phyloP scores from a whole-genome alignment of 2,888 invertebrate species.

The Acrocyrtus sp. region DNA sequence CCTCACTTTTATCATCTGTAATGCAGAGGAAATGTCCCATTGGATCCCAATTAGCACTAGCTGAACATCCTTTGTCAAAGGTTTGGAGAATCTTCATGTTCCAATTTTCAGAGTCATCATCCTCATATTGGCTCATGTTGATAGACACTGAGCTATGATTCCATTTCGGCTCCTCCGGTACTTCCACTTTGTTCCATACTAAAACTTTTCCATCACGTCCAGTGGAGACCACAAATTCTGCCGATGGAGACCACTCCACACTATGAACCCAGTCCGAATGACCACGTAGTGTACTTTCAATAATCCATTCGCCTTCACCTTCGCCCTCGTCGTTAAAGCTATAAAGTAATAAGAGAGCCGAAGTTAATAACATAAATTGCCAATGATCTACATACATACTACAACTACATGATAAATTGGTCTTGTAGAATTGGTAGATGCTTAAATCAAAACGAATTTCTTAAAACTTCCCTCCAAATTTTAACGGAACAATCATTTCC shows the following conservation, averaged over 20 bases:
- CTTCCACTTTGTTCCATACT: slow-evolving; percentile 15
- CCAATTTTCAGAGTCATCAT: slow-evolving; percentile 20
- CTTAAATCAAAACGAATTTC: too few relatives aligned
- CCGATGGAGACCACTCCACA: slow-evolving; percentile 97
- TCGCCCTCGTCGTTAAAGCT: slow-evolving; percentile 69
- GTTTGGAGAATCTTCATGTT: slow-evolving; percentile 6
- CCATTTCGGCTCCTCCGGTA: slow-evolving; percentile 11
- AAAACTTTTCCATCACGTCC: slow-evolving; percentile 27
- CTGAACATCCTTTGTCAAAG: not conserved
- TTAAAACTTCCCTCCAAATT: slow-evolving; percentile 73
- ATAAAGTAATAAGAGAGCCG: not conserved
- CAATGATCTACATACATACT: too few relatives aligned
- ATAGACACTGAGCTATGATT: slow-evolving; percentile 17
- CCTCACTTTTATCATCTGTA: slow-evolving; percentile 5
- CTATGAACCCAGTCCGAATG: slow-evolving; percentile 99
- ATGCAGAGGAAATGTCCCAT: slow-evolving; percentile 19
- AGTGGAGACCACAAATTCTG: slow-evolving; percentile 73
- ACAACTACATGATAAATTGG: too few relatives aligned
- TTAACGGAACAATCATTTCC: slow-evolving; percentile 98
- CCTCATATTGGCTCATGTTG: not conserved
- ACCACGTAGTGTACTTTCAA: slow-evolving; percentile 92
- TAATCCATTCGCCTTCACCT: slow-evolving; percentile 92
- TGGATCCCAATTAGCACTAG: slow-evolving; percentile 17
- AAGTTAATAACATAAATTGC: too few relatives aligned
- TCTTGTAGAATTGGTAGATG: too few relatives aligned